These are phyloP conservation scores for Rhagologus leucostigma DNA, from an alignment of 2,113 vertebrate genomes.

Conservation along the genomic window DNA sequence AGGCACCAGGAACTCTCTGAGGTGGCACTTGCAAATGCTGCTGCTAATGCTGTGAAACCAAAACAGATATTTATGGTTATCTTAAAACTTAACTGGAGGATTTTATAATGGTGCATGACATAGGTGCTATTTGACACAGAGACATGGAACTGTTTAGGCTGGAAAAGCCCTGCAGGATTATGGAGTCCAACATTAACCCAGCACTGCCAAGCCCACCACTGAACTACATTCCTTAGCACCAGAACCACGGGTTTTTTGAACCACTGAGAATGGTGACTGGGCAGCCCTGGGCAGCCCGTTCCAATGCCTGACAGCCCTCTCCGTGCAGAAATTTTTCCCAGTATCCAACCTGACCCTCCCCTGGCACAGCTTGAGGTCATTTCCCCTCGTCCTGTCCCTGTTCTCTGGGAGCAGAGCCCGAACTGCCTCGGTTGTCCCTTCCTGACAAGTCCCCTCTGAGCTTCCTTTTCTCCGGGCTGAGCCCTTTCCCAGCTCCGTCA, in stretches of 20 bases:
- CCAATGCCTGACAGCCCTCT: neutral
- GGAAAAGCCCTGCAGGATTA: neutral
- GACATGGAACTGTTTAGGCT: neutral
- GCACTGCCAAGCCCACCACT: neutral
- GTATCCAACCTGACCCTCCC: accelerated
- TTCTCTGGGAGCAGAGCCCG: neutral
- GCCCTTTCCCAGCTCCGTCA: neutral
- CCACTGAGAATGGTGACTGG: neutral
- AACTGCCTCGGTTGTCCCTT: neutral
- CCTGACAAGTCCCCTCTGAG: neutral
- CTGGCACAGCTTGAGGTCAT: neutral
- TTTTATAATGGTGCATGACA: neutral
- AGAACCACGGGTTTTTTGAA: neutral
- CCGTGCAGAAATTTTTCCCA: neutral
- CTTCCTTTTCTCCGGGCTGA: neutral
- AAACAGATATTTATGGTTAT: neutral
- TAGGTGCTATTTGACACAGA: neutral
- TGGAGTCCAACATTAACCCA: neutral
- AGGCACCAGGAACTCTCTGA: slow-evolving; percentile 44
- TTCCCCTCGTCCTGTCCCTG: neutral
- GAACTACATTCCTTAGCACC: neutral
- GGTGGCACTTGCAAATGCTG: slow-evolving; percentile 41
- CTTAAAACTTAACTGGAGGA: neutral
- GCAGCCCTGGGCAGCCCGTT: neutral
- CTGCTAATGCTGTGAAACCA: slow-evolving; percentile 39